phyloP scores from a whole-genome alignment of 2,113 vertebrate species.

The Cathartes aura region DNA sequence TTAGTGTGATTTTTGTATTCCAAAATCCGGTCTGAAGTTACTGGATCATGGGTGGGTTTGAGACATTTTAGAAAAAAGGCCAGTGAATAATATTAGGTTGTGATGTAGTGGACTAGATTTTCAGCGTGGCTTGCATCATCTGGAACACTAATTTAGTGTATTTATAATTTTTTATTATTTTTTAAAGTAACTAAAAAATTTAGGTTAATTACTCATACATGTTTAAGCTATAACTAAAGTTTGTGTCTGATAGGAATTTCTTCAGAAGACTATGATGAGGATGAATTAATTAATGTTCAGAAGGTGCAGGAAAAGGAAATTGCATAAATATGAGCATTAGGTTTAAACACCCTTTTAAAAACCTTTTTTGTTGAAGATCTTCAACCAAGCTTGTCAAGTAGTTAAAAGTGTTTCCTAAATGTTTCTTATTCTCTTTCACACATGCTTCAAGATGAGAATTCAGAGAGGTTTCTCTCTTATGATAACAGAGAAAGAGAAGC shows the following conservation, averaged over 20 bases:
- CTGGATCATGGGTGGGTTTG: background rate
- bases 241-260: background rate
- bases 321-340: conserved; percentile 35
- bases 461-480: conserved; percentile 21
- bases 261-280: background rate
- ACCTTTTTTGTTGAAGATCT: conserved; percentile 30
- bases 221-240: background rate
- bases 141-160: background rate
- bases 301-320: conserved; percentile 1
- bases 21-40: background rate
- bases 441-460: conserved; percentile 38
- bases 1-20: background rate
- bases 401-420: conserved; percentile 53
- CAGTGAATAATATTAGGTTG: background rate
- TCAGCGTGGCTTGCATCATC: background rate
- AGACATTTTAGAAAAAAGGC: background rate
- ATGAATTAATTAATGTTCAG: conserved; percentile 38
- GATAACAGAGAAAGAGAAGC: conserved; percentile 30
- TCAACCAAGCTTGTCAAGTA: conserved; percentile 39
- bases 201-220: background rate
- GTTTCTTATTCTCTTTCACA: conserved; percentile 18
- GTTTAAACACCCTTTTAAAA: background rate
- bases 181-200: background rate
- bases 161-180: background rate
- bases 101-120: background rate